Base-by-base conservation (phyloP, 2,797 vertebrate species). In the Chromobotia macracanthus region DNA sequence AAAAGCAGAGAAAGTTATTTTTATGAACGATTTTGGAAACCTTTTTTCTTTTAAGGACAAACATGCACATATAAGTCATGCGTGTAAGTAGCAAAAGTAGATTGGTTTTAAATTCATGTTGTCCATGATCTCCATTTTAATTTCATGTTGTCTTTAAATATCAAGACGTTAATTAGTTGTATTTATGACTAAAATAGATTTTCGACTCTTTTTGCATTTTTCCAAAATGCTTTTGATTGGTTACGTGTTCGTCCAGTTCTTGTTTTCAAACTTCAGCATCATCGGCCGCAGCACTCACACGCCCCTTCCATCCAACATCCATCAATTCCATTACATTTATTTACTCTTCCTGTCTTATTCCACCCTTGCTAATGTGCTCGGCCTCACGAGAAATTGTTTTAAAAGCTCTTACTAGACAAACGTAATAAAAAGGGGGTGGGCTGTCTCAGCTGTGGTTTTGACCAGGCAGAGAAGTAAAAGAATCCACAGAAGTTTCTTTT, bases 371-470 rank as follows among this genome's bases (percentile, higher is more conserved):
- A 77, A 77, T 77, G 75, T 15, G 28, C 44, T 38, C 55, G 28
- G 65, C 67, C 65, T 77, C 75, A 18, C 12, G 65, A 77, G 75
- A 65, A 68, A 77, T 68, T 18, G 1, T 46, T 77, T 75, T 77
- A 68, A 77, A 60, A 60, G 53, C 75, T 77, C 75, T 77, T 68
- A 67, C 35, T 76, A 68, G 75, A 58, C 53, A 68, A 77, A 77
- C 64, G 44, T 58, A 58, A 58, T 76, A 68, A 68, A 66, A 68
- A 68, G 53, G 65, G 53, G 9, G n/a, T 68, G 75, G 65, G n/a
- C 41, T 66, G 64, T 77, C 65, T 68, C 64, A 77, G 21, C 7
- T 25, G 8, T 15, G 60, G 18, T 68, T 23, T 63, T 73, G 72
- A 63, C 25, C 56, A 48, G 58, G 25, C 58, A 35, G 23, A 67